These are phyloP conservation scores for Mycetomoellerius zeteki DNA, from an alignment of 1,140 invertebrate genomes.

Conservation along the genomic window DNA sequence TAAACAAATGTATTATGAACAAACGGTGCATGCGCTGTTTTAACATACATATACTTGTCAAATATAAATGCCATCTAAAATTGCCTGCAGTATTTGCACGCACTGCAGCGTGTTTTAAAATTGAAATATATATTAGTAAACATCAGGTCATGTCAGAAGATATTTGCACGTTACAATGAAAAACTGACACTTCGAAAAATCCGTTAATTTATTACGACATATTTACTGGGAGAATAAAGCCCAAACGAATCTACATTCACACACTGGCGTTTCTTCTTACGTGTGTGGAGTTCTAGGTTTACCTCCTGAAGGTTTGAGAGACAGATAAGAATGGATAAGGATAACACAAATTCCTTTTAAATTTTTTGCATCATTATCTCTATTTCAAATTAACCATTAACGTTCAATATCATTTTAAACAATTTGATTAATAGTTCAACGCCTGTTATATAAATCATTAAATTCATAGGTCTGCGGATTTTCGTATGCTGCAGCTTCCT, in stretches of 20 bases:
- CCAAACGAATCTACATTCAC: neutral
- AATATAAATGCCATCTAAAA: too few species aligned
- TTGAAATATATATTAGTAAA: neutral
- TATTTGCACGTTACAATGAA: neutral
- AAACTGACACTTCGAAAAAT: neutral
- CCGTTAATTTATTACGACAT: neutral
- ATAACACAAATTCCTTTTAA: slow-evolving; percentile 7
- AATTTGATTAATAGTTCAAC: too few species aligned
- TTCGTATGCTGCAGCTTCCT: neutral
- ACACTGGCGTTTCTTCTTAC: neutral
- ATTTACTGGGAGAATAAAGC: neutral
- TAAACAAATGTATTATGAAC: too few species aligned
- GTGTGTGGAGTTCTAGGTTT: neutral
- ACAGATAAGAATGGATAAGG: neutral
- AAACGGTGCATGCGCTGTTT: too few species aligned
- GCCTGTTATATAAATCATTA: slow-evolving; percentile 5
- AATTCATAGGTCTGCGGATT: slow-evolving; percentile 31
- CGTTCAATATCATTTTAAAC: too few species aligned
- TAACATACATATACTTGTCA: too few species aligned
- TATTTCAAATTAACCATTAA: neutral
- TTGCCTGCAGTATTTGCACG: too few species aligned
- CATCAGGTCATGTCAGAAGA: neutral
- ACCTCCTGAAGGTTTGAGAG: neutral
- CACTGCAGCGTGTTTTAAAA: too few species aligned
- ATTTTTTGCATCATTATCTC: neutral